Evolutionary conservation across 2,888 invertebrate genomes (phyloP), one percentile per base, ranked within the genome.

Genomic region (Oxycera nigricornis): DNA sequence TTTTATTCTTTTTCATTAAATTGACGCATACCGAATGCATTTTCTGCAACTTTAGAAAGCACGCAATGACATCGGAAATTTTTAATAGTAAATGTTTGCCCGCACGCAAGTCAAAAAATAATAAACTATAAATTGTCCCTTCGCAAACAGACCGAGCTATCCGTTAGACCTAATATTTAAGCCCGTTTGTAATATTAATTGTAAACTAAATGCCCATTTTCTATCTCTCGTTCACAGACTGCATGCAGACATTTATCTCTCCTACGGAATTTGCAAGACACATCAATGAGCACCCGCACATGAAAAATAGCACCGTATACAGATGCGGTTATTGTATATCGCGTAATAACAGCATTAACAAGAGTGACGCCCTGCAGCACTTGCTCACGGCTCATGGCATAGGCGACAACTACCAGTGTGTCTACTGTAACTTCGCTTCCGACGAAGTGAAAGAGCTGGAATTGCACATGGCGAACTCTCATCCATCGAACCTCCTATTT

Each of bases 341-440:
- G 35, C 77, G 1, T 3, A 35, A 26, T 73, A 72, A 28, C 9
- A 57, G n/a, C 11, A 41, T 22, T 14, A 46, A 46, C 17, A 55
- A 55, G 24, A 24, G 24, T 24, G 20, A 17, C 24, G 73, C 77
- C 14, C 62, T 74, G 3, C 67, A 84, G 82, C 87, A 87, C 78
- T 86, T 87, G 77, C 82, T 83, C 22, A 6, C 20, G 4, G 67
- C 4, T 3, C 88, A 88, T 73, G 81, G 82, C 1, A 83, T 86
- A 61, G 83, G 82, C 68, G 83, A 83, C 24, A n/a, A n/a, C n/a
- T 87, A 84, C 74, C 87, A 88, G 76, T 89, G 89, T 76, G 81
- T 87, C 2, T 87, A 87, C 78, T 89, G 89, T 78, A 59, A 81
- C 0, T 82, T 81, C 77, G 87, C 87, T 1, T 80, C 83, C 1